Conservation (phyloP, 1,140 invertebrate species). For the Pectinophora gossypiella region DNA sequence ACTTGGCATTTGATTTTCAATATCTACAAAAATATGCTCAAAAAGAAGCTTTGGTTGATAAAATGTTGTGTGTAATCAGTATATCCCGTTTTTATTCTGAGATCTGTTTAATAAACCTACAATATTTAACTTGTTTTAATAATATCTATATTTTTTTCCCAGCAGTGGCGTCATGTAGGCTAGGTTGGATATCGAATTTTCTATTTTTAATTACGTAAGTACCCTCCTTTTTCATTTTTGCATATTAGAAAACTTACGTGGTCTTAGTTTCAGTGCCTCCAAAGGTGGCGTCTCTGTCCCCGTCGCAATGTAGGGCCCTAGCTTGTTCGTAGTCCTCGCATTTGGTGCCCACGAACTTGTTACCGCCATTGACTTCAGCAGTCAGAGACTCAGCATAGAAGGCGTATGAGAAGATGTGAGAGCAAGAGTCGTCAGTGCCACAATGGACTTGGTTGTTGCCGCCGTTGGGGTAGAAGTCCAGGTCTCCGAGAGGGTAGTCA, state of each 20-base stretch:
- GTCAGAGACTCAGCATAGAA: slow-evolving; percentile 56
- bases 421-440: slow-evolving; percentile 31
- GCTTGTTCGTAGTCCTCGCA: slow-evolving; percentile 43
- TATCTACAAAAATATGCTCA: too few species aligned
- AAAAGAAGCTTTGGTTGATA: too few species aligned
- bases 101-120: too few species aligned
- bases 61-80: too few species aligned
- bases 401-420: slow-evolving; percentile 37
- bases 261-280: slow-evolving; percentile 36
- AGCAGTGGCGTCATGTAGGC: too few species aligned
- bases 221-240: too few species aligned
- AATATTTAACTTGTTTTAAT: too few species aligned
- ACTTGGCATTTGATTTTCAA: too few species aligned
- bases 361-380: slow-evolving; percentile 19
- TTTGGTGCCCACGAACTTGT: slow-evolving; percentile 45
- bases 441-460: slow-evolving; percentile 57
- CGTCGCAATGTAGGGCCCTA: slow-evolving; percentile 27
- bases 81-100: too few species aligned
- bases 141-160: too few species aligned
- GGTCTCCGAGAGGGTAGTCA: slow-evolving; percentile 75
- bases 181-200: too few species aligned
- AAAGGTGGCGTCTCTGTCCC: slow-evolving; percentile 33
- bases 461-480: slow-evolving; percentile 84
- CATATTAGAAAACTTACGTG: slow-evolving; percentile 38
- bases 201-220: background rate